Evolutionary conservation across 2,888 invertebrate species (phyloP), one percentile per base, ranked within the genome.

Genomic region (Gisinianus flammeolus): DNA sequence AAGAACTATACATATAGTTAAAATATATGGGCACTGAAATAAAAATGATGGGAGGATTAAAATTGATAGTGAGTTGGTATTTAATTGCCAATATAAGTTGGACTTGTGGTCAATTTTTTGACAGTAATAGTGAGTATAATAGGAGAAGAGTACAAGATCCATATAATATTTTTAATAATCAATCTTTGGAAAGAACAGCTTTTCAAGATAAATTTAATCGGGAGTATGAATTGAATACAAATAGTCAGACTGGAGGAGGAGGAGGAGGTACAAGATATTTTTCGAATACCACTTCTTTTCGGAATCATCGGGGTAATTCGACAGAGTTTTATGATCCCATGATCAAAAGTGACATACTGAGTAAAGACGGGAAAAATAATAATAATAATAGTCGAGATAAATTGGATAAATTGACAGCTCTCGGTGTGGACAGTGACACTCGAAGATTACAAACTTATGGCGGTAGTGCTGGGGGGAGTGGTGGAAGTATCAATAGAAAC

Each of bases 211-310:
- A 72, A n/a, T 72, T 58, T 22, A 62, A 35, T 66, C 67, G 22
- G 33, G 58, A 56, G 5, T 72, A 72, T 54, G 72, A 72, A 24
- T n/a, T 54, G 19, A 22, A 58, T 12, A 58, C 33, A n/a, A 58
- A 72, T 30, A 30, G 26, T 67, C 19, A 67, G 1, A 33, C 31
- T 4, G 35, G 31, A 26, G 16, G 8, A 22, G 70, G 70, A 24
- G 22, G 26, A n/a, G 35, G 31, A 26, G 16, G 8, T 33, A 68
- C 68, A 24, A 30, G 26, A n/a, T 76, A 70, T 35, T 76, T 35
- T 56, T 31, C 69, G 3, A 76, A 76, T 70, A 44, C 56, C 6
- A 76, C 75, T 12, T 67, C 76, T 10, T 58, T 70, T 44, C 76
- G 62, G 12, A 54, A 52, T n/a, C 67, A 56, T 6, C 54, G 70